phyloP scores from a whole-genome alignment of 1,140 invertebrate genomes.

The Orchestia grillus region DNA sequence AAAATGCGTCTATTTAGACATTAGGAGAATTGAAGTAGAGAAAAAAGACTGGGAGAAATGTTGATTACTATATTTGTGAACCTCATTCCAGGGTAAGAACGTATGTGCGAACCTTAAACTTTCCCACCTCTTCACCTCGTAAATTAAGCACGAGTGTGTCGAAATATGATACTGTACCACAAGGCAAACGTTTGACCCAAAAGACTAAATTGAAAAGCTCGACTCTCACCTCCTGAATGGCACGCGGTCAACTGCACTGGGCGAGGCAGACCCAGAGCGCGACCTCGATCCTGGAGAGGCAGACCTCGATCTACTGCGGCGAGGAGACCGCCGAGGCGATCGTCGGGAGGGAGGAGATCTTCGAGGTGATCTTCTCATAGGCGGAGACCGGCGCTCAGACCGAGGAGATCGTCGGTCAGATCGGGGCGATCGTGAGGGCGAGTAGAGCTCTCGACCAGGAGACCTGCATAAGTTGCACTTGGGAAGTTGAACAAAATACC shows the following conservation, averaged over 20 bases:
- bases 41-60: too few relatives aligned
- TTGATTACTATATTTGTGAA: too few relatives aligned
- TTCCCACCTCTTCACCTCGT: not conserved
- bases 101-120: too few relatives aligned
- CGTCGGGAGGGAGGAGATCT: slow-evolving; percentile 44
- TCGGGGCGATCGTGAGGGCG: slow-evolving; percentile 11
- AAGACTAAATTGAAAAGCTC: not conserved
- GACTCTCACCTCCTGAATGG: not conserved
- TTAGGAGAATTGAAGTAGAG: too few relatives aligned
- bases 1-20: too few relatives aligned
- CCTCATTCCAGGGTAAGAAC: too few relatives aligned
- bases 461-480: not conserved
- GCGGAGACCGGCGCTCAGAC: not conserved
- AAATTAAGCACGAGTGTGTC: not conserved
- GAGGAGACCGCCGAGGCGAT: slow-evolving; percentile 45
- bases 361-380: slow-evolving; percentile 30
- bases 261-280: slow-evolving; percentile 66
- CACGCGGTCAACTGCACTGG: not conserved
- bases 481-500: not conserved
- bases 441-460: slow-evolving; percentile 42
- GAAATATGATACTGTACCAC: not conserved
- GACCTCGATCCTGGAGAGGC: slow-evolving; percentile 69
- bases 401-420: slow-evolving; percentile 26
- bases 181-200: not conserved
- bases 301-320: slow-evolving; percentile 59